These are phyloP conservation scores for Mormyrops attenuatus DNA, from an alignment of 2,797 vertebrate species.

Conservation along the genomic window DNA sequence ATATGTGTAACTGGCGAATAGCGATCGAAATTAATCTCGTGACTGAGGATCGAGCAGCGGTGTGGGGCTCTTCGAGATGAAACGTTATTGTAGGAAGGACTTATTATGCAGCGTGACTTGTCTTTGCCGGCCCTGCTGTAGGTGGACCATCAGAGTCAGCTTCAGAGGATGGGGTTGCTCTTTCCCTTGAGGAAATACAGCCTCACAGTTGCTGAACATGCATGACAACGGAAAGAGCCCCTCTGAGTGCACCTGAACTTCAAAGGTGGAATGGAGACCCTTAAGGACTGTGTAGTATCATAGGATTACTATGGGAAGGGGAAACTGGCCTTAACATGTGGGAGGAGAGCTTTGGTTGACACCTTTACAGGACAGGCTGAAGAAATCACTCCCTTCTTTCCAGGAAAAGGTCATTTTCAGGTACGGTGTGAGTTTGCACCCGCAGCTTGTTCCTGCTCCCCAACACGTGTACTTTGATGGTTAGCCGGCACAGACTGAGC, in stretches of 20 bases:
- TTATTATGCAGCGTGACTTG: not conserved
- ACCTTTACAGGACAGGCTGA: not conserved
- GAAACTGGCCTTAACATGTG: not conserved
- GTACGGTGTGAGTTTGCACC: not conserved
- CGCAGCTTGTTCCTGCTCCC: constrained; percentile 3
- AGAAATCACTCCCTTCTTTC: not conserved
- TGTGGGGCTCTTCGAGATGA: not conserved
- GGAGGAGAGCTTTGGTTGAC: not conserved
- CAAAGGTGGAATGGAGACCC: not conserved
- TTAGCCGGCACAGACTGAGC: constrained; percentile 23
- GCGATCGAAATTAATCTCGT: not conserved
- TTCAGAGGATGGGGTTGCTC: not conserved
- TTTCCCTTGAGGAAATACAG: not conserved
- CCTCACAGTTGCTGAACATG: not conserved
- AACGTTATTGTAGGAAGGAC: not conserved
- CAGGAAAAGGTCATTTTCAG: not conserved
- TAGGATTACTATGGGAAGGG: not conserved
- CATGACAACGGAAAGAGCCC: not conserved
- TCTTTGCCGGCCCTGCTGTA: not conserved
- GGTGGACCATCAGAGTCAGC: not conserved
- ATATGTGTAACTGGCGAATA: not conserved
- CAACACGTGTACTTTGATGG: constrained; percentile 20
- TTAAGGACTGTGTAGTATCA: not conserved
- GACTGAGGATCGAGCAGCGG: not conserved
- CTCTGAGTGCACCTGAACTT: not conserved